Evolutionary conservation across 1,140 invertebrate species (phyloP), one percentile per base, ranked within the genome.

Genomic region (Centruroides vittatus): DNA sequence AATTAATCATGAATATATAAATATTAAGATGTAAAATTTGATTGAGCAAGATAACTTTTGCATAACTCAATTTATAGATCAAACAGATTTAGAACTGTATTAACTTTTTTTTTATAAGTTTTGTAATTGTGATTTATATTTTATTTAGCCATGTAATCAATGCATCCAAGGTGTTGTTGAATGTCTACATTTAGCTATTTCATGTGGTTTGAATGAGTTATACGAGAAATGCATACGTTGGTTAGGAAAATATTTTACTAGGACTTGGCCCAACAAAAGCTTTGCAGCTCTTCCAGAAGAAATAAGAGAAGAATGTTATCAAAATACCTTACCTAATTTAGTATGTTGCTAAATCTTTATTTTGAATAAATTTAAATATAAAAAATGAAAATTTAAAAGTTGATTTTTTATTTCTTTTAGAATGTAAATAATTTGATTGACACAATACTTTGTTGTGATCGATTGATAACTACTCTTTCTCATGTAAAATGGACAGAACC

Each of bases 131-230:
- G 12, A 48, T 61, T n/a, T 60, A 34, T 47, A 63, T 52, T 67
- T 62, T 60, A 77, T 79, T 60, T 75, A 89, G 82, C 87, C 87
- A 5, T 89, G 86, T 72, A 77, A 82, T 52, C 79, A 82, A 55
- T 92, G 88, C 72, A 81, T 82, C 12, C 78, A 82, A 61, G 86
- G 86, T 12, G 86, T 92, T 5, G 71, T 89, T 7, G 88, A 93
- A 73, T 88, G 88, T 63, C 79, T 93, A 67, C 84, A 86, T 3
- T 73, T 92, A 35, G 84, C 87, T 10, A 80, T 86, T 13, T 83
- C 86, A 35, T 92, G 90, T 71, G 86, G 86, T 5, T 75, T 93
- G n/a, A 86, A 89, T 68, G 89, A 92, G 71, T 75, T 94, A 1
- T 86, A 90, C 72, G 79, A 86, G 59, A 89, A 86, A 73, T 88